Evolutionary conservation across 2,888 invertebrate genomes (phyloP).

Genomic region (Cephus runcator): DNA sequence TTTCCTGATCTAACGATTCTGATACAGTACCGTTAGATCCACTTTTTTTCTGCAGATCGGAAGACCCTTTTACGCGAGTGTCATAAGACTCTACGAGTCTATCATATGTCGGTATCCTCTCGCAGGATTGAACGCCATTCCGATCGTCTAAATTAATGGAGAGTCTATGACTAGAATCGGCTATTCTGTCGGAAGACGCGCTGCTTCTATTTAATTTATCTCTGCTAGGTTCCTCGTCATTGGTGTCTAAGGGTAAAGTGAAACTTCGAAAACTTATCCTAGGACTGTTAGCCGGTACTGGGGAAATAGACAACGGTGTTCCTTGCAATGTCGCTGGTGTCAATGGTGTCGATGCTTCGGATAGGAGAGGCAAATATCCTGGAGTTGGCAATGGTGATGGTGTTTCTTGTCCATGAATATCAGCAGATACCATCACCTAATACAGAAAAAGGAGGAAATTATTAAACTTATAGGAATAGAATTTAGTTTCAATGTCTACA

Average conservation of each 20-base stretch:
- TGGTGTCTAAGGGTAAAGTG: constrained; percentile 56
- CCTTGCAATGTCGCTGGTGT: constrained; percentile 56
- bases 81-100: constrained; percentile 34
- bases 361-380: constrained; percentile 58
- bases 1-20: constrained; percentile 50
- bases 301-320: constrained; percentile 54
- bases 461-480: neutral
- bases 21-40: constrained; percentile 29
- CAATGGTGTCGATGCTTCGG: constrained; percentile 60
- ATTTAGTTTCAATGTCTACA: neutral
- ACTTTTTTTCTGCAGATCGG: constrained; percentile 25
- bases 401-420: constrained; percentile 62
- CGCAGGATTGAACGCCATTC: constrained; percentile 43
- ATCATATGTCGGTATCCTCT: constrained; percentile 46
- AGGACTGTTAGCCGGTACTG: constrained; percentile 55
- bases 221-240: constrained; percentile 42
- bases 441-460: neutral
- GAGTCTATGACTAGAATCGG: constrained; percentile 57
- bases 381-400: constrained; percentile 62
- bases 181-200: constrained; percentile 49
- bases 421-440: constrained; percentile 65
- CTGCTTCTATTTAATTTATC: constrained; percentile 42
- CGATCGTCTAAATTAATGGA: constrained; percentile 46
- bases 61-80: constrained; percentile 28
- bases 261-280: constrained; percentile 64